phyloP scores from a whole-genome alignment of 2,888 invertebrate genomes.

The Drosophila bunnanda region DNA sequence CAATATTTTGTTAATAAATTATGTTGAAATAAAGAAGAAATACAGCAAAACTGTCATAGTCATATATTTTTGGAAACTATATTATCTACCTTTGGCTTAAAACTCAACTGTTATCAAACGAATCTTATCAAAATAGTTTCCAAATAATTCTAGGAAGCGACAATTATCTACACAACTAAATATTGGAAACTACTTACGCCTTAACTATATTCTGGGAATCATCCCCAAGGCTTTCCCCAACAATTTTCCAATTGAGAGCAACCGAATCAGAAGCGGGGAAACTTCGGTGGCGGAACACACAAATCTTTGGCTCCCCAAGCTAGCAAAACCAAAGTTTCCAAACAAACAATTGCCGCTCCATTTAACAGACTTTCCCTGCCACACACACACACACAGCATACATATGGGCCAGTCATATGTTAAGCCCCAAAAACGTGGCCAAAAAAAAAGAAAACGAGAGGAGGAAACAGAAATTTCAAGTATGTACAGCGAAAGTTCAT shows the following conservation, averaged over 20 bases:
- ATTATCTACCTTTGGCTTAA: background rate
- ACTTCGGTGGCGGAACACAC: constrained; percentile 25
- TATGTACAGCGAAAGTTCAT: constrained; percentile 51
- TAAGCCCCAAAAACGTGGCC: constrained; percentile 33
- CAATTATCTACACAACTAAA: constrained; percentile 1
- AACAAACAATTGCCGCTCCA: constrained; percentile 49
- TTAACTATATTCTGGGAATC: background rate
- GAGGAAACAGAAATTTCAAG: constrained; percentile 23
- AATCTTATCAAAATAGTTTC: background rate
- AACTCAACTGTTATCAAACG: background rate
- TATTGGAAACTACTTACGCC: background rate
- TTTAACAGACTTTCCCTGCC: constrained; percentile 42
- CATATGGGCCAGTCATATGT: constrained; percentile 48
- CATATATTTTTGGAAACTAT: background rate
- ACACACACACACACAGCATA: constrained; percentile 5
- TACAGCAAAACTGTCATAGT: too few species aligned
- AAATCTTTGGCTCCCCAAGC: constrained; percentile 43
- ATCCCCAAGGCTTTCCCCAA: background rate
- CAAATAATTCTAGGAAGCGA: background rate
- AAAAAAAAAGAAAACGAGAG: constrained; percentile 7
- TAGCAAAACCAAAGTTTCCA: constrained; percentile 38
- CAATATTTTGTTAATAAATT: background rate
- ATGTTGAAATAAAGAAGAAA: background rate
- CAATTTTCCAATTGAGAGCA: constrained; percentile 31
- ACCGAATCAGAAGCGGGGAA: constrained; percentile 13